These are phyloP conservation scores for Oscheius sp. DNA, from an alignment of 2,888 invertebrate genomes.

Conservation along the genomic window DNA sequence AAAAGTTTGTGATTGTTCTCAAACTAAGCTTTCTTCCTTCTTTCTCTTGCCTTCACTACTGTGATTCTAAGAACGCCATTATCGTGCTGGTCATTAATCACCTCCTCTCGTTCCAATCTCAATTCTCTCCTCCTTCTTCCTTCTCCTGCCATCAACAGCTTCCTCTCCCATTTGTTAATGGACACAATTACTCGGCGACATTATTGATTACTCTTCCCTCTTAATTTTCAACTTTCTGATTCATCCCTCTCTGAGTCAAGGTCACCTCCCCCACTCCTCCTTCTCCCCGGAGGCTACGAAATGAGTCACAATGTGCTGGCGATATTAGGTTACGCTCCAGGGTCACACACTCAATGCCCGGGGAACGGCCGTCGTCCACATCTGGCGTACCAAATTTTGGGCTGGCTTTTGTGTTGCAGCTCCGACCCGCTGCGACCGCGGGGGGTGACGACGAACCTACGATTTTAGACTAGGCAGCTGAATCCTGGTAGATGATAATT, in stretches of 20 bases:
- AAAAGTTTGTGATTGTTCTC: no score
- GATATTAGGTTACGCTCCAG: conserved; percentile 32
- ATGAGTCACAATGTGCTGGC: conserved; percentile 29
- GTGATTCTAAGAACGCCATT: no score
- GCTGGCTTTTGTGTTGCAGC: no score
- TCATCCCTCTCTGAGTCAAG: background rate
- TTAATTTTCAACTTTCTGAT: background rate
- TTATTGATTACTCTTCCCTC: no score
- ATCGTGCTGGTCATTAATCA: background rate
- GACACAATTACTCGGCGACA: background rate
- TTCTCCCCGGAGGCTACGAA: conserved; percentile 18
- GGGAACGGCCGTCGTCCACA: conserved; percentile 21
- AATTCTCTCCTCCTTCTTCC: no score
- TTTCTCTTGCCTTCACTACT: no score
- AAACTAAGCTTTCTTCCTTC: no score
- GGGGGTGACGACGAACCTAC: no score
- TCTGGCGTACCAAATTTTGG: conserved; percentile 16
- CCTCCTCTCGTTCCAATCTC: background rate
- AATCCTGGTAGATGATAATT: no score
- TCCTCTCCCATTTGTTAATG: conserved; percentile 6
- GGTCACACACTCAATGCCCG: conserved; percentile 27
- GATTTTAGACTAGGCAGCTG: no score
- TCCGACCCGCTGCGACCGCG: no score
- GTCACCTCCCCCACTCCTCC: conserved; percentile 8
- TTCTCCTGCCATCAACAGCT: background rate